These are phyloP conservation scores for Eudyptes chrysolophus DNA, from an alignment of 2,113 vertebrate genomes.

Conservation along the genomic window DNA sequence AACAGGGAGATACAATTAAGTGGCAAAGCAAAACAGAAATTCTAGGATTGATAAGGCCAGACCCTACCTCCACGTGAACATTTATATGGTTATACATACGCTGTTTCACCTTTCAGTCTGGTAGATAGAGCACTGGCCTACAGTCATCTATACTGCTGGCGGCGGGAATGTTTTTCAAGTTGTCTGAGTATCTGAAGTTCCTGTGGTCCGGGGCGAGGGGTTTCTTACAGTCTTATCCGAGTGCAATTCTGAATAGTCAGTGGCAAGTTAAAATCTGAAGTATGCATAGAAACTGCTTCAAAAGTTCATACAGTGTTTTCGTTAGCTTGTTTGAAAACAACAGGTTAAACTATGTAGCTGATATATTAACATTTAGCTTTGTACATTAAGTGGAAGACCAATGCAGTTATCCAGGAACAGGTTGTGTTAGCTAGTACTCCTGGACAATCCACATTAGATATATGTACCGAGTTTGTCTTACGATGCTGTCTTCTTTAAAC, in stretches of 20 bases:
- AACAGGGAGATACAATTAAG: rapidly evolving
- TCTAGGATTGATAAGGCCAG: not conserved
- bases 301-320: not conserved
- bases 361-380: not conserved
- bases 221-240: not conserved
- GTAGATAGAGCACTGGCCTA: not conserved
- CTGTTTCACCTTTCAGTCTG: not conserved
- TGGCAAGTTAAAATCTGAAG: not conserved
- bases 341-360: not conserved
- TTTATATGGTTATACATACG: rapidly evolving
- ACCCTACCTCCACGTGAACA: not conserved
- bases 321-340: not conserved
- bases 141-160: not conserved
- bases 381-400: not conserved
- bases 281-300: not conserved
- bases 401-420: not conserved
- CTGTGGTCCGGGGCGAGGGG: rapidly evolving
- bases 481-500: not conserved
- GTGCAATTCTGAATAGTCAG: not conserved
- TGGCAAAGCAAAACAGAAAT: not conserved
- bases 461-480: not conserved
- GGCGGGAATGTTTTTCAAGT: rapidly evolving
- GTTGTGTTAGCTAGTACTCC: not conserved
- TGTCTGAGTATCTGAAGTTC: not conserved
- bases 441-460: not conserved